Evolutionary conservation across 1,140 invertebrate genomes (phyloP).

Genomic region (Drosophila pseudoananassae): DNA sequence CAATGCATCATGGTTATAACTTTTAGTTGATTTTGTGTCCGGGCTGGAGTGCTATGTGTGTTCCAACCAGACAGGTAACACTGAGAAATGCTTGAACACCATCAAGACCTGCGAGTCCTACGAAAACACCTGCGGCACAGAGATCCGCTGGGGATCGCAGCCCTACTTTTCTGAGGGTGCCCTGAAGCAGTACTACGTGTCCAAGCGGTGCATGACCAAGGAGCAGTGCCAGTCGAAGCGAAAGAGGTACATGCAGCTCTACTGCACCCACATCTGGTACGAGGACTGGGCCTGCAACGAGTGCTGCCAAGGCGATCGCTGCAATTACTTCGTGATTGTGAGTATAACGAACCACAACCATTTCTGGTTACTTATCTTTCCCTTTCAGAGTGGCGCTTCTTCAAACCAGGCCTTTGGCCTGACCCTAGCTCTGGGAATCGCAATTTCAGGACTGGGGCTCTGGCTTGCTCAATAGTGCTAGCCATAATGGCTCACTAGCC

Average conservation of each 20-base stretch:
- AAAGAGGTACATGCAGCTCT: conserved; percentile 87
- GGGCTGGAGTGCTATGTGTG: conserved; percentile 98
- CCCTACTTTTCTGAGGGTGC: conserved; percentile 97
- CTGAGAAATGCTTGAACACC: conserved; percentile 96
- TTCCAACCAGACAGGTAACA: conserved; percentile 95
- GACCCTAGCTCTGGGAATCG: conserved; percentile 3
- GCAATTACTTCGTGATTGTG: conserved; percentile 98
- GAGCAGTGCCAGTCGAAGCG: conserved; percentile 90
- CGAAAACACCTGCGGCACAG: conserved; percentile 94
- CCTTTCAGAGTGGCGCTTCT: conserved; percentile 54
- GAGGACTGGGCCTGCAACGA: conserved; percentile 98
- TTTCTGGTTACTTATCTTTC: not conserved
- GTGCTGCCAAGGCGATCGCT: conserved; percentile 98
- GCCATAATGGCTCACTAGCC: not conserved
- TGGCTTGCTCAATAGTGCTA: conserved; percentile 26
- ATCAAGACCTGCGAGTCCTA: conserved; percentile 94
- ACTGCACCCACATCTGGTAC: conserved; percentile 98
- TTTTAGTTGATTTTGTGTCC: conserved; percentile 85
- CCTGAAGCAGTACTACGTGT: conserved; percentile 96
- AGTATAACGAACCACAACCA: conserved; percentile 84
- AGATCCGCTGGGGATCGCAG: conserved; percentile 96
- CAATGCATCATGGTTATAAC: not conserved
- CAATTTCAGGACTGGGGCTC: conserved; percentile 23
- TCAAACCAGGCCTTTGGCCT: not conserved
- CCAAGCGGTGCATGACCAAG: conserved; percentile 94